phyloP scores from a whole-genome alignment of 1,140 invertebrate genomes.

The Orchestia grillus region DNA sequence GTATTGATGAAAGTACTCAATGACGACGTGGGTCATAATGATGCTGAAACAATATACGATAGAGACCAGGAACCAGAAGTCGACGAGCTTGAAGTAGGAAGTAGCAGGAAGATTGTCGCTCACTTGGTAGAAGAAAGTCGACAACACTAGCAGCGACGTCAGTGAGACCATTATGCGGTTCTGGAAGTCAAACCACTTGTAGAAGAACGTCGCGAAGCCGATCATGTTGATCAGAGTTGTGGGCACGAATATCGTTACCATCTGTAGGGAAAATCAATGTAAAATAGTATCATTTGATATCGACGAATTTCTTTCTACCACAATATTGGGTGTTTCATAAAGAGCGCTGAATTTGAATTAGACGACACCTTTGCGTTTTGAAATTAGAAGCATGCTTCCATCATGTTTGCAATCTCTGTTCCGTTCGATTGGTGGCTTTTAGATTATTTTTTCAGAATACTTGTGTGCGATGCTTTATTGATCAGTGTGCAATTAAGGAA shows the following conservation, averaged over 20 bases:
- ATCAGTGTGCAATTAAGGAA: no score
- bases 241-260: slow-evolving; percentile 58
- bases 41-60: slow-evolving; percentile 63
- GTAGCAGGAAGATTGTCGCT: slow-evolving; percentile 61
- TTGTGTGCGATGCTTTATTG: no score
- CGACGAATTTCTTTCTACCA: not conserved
- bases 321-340: no score
- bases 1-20: slow-evolving; percentile 61
- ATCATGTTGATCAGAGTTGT: slow-evolving; percentile 59
- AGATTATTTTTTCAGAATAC: no score
- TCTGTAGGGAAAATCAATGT: not conserved
- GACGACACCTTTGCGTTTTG: no score
- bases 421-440: not conserved
- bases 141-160: slow-evolving; percentile 60
- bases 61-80: slow-evolving; percentile 64
- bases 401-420: not conserved
- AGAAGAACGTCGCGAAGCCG: slow-evolving; percentile 58
- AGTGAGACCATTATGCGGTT: slow-evolving; percentile 63
- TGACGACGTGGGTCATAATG: slow-evolving; percentile 61
- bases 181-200: slow-evolving; percentile 64
- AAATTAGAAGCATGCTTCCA: not conserved
- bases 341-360: no score
- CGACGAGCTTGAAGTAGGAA: slow-evolving; percentile 64
- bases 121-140: slow-evolving; percentile 63
- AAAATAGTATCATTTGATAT: not conserved